Evolutionary conservation across 2,797 vertebrate genomes (phyloP).

Genomic region (Adelosebastes latens): DNA sequence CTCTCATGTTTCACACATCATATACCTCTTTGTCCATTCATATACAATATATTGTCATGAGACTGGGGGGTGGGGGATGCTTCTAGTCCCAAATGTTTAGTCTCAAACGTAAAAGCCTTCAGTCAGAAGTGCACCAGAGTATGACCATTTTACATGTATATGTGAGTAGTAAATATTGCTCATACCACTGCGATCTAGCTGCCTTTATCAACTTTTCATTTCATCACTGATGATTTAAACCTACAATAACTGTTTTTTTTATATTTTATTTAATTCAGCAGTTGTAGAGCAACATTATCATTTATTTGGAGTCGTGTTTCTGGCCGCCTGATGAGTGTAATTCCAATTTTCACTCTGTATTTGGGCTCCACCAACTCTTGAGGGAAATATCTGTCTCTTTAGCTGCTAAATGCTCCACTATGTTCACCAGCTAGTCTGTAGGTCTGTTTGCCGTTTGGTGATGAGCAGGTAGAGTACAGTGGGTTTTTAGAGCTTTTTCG

Average conservation of each 20-base stretch:
- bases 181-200: neutral
- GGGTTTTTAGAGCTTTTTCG: no score
- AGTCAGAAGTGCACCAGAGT: neutral
- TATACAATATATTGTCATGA: neutral
- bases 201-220: neutral
- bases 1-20: neutral
- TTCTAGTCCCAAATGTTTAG: neutral
- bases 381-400: no score
- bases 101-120: neutral
- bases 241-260: neutral
- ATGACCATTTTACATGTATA: neutral
- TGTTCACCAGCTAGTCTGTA: no score
- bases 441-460: no score
- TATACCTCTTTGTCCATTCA: neutral
- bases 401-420: no score
- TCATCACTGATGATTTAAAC: neutral
- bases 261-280: no score
- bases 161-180: neutral
- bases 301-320: no score
- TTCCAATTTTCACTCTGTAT: no score
- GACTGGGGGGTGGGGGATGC: neutral
- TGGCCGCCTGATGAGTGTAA: no score
- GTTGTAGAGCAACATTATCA: no score
- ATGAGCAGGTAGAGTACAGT: no score
- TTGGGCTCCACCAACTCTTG: no score